Evolutionary conservation across 2,888 invertebrate genomes (phyloP), one percentile per base, ranked within the genome.

Genomic region (Parnassius orleans): DNA sequence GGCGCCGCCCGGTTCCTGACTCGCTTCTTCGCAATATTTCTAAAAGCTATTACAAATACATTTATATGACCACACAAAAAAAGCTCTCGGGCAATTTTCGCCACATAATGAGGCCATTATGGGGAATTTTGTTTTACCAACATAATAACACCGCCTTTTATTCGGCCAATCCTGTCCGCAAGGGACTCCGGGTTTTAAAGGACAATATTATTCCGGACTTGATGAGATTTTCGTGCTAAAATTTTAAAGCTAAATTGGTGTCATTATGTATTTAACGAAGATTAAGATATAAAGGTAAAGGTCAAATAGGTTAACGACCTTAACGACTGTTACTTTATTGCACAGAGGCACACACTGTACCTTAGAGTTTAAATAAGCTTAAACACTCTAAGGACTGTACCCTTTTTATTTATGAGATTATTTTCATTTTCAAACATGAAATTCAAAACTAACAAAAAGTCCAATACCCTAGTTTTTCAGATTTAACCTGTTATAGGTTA

Each of bases 41-140:
- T 90, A 90, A 88, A 90, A 90, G 89, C 90, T 90, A 90, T 90
- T 90, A 90, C 91, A 90, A 90, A 91, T 90, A 90, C 90, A 90
- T 90, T 90, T 90, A 90, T 90, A 90, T 86, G 80, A 83, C 85
- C 81, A 77, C 86, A 88, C 88, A 90, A 91, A 91, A n/a, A 90
- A 90, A 90, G 80, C 83, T 90, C 86, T 87, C 84, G 85, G 79
- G 84, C 91, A 91, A 91, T 91, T 91, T 91, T 90, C 91, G 91
- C 91, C 90, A 90, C 86, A 90, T 91, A 91, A 91, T 91, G 86
- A 90, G 90, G 87, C 90, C 85, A 91, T 91, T 91, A 91, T 85
- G 86, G 84, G 80, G 90, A 88, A 91, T 91, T 91, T 87, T 89
- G 89, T 90, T 91, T 90, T 90, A 91, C 90, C 89, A 90, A 91